phyloP scores from a whole-genome alignment of 2,888 invertebrate genomes.

The Hypolimnas misippus region DNA sequence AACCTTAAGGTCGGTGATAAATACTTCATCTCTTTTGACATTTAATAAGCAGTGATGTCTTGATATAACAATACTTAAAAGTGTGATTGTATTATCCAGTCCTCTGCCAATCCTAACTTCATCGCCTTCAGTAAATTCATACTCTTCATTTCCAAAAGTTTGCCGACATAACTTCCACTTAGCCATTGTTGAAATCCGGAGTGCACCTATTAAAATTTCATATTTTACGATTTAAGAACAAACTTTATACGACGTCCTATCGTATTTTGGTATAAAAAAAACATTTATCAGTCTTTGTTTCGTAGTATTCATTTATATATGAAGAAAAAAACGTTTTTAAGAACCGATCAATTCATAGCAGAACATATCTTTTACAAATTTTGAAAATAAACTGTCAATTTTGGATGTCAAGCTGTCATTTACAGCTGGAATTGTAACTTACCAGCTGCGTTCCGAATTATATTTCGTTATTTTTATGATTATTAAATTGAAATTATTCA shows the following conservation, averaged over 20 bases:
- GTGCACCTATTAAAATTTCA: neutral
- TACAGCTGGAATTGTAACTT: neutral
- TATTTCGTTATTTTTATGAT: neutral
- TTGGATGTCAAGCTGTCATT: neutral
- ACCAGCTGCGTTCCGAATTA: neutral
- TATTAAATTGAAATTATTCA: neutral
- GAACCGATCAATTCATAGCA: neutral
- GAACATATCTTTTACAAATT: neutral
- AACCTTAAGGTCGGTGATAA: constrained; percentile 70
- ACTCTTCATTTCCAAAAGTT: constrained; percentile 62
- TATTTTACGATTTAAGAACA: neutral
- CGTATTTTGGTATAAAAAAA: neutral
- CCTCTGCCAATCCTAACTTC: constrained; percentile 69
- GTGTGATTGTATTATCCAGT: constrained; percentile 59
- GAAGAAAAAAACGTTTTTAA: neutral
- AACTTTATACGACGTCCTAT: neutral
- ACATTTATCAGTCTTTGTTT: neutral
- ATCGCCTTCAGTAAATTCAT: constrained; percentile 61
- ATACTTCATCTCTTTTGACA: constrained; percentile 57
- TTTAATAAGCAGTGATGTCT: constrained; percentile 69
- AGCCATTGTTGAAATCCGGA: constrained; percentile 55
- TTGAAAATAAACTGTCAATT: constrained; percentile 16
- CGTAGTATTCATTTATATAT: neutral
- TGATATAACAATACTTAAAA: constrained; percentile 71
- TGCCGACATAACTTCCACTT: constrained; percentile 71